phyloP scores from a whole-genome alignment of 2,888 invertebrate genomes.

The Malachius bipustulatus region DNA sequence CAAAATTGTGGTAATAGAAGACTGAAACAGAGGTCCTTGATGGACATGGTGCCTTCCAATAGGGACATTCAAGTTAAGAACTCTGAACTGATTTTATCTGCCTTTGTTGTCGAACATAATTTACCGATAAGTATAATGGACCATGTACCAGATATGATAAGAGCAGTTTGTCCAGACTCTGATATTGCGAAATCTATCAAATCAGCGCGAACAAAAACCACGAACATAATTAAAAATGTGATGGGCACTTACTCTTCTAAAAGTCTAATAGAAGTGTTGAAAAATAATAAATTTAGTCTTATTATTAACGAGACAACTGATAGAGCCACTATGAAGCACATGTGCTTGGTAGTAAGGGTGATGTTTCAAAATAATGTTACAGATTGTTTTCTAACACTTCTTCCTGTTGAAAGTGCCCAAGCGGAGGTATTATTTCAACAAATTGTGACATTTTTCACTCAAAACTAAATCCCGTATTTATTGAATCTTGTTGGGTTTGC shows the following conservation, averaged over 20 bases:
- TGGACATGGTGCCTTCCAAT: no score
- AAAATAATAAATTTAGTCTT: background rate
- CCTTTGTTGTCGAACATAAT: conserved; percentile 3
- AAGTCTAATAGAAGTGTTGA: background rate
- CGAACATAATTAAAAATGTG: conserved; percentile 1
- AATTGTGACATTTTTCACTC: background rate
- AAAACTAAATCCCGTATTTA: background rate
- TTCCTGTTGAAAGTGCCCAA: background rate
- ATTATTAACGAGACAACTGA: background rate
- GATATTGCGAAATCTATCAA: background rate
- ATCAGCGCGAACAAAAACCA: background rate
- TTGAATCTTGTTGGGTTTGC: background rate
- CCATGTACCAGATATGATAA: background rate
- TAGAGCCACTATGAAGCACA: background rate
- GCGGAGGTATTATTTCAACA: background rate
- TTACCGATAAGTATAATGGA: background rate
- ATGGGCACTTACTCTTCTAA: background rate
- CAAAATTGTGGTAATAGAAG: no score
- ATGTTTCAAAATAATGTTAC: background rate
- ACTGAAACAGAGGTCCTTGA: no score
- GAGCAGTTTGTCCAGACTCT: background rate
- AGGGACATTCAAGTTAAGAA: conserved; percentile 5
- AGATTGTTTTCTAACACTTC: background rate
- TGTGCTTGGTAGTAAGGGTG: background rate
- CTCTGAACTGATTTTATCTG: background rate